These are phyloP conservation scores for Anser brachyrhynchus DNA, from an alignment of 2,113 vertebrate species.

Conservation along the genomic window DNA sequence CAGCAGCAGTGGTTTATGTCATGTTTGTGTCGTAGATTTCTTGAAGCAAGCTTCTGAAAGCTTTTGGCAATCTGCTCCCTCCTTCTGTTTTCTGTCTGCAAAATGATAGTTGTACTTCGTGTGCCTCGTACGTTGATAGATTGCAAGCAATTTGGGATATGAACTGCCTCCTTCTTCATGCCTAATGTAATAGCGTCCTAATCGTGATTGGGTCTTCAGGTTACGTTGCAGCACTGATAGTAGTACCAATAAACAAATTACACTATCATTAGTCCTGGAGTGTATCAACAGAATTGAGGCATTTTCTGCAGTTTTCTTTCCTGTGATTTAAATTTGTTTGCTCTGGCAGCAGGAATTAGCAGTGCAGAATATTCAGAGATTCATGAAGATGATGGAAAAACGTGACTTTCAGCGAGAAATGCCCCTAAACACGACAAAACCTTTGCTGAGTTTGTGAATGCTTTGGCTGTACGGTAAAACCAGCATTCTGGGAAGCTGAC, in stretches of 20 bases:
- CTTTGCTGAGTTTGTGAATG: background rate
- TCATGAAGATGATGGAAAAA: background rate
- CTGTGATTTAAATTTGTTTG: background rate
- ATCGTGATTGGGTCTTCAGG: background rate
- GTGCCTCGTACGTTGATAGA: background rate
- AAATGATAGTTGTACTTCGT: slow-evolving; percentile 22
- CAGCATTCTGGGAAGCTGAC: background rate
- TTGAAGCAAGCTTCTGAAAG: slow-evolving; percentile 45
- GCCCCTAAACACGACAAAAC: background rate
- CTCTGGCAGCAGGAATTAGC: background rate
- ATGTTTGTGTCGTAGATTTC: slow-evolving; percentile 47
- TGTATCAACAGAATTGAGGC: background rate
- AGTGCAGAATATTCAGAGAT: background rate
- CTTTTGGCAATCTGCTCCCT: slow-evolving; percentile 55
- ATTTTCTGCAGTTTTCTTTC: slow-evolving; percentile 9
- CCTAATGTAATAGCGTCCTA: background rate
- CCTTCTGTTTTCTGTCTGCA: slow-evolving; percentile 61
- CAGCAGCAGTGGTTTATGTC: slow-evolving; percentile 30
- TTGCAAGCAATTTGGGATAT: background rate
- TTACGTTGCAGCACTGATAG: background rate
- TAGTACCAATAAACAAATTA: background rate
- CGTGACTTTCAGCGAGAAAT: background rate
- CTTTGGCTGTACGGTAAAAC: background rate
- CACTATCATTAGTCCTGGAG: background rate
- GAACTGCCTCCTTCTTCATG: background rate